Conservation (phyloP, 2,113 vertebrate species). For the Corynorhinus townsendii region DNA sequence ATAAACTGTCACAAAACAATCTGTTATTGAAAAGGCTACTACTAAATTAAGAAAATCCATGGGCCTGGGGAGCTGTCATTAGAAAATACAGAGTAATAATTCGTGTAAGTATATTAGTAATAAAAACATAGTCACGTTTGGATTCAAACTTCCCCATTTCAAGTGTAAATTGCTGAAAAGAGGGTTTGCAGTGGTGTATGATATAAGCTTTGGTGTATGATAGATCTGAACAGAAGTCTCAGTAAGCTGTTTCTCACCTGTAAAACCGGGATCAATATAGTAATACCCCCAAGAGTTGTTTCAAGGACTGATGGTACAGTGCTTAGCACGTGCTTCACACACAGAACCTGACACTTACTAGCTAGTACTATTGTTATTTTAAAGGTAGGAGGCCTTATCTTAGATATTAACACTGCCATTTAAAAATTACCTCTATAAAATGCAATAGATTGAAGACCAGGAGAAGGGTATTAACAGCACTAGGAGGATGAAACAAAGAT, state of each 20-base stretch:
- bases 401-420: neutral
- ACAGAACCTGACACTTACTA: neutral
- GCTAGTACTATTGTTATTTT: neutral
- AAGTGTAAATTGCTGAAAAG: neutral
- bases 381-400: neutral
- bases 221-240: neutral
- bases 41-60: neutral
- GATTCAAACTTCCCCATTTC: neutral
- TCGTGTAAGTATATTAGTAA: neutral
- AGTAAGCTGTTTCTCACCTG: neutral
- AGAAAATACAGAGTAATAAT: neutral
- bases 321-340: neutral
- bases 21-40: neutral
- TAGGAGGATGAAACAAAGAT: neutral
- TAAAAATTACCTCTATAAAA: neutral
- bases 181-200: neutral
- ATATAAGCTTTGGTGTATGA: neutral
- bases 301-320: neutral
- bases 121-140: neutral
- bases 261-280: neutral
- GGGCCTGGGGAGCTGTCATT: neutral
- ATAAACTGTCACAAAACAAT: neutral
- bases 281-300: neutral
- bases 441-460: neutral
- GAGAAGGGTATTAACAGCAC: neutral